These are phyloP conservation scores for Callyntrura guangdongensis DNA, from an alignment of 2,888 invertebrate genomes.

Conservation along the genomic window DNA sequence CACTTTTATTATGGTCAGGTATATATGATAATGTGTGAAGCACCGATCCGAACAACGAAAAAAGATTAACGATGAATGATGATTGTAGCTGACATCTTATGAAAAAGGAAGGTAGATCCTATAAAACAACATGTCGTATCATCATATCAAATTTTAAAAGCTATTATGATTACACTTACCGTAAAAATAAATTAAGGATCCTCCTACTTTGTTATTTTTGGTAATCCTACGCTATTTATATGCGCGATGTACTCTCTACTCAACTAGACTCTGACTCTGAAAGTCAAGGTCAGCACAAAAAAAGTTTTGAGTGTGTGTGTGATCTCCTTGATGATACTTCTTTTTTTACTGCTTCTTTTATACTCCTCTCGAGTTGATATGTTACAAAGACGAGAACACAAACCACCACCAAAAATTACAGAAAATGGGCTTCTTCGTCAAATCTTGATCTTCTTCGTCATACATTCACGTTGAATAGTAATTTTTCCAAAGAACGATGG, in stretches of 20 bases:
- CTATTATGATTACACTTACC: slow-evolving; percentile 65
- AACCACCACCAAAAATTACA: slow-evolving; percentile 24
- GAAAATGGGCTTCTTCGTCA: neutral
- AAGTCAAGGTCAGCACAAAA: slow-evolving; percentile 69
- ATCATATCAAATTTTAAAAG: slow-evolving; percentile 52
- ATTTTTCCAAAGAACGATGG: slow-evolving; percentile 40
- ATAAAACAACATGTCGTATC: neutral
- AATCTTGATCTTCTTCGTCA: slow-evolving; percentile 21
- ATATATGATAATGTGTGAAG: neutral
- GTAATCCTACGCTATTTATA: slow-evolving; percentile 67
- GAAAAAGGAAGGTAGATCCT: neutral
- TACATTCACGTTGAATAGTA: neutral
- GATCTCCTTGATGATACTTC: slow-evolving; percentile 63
- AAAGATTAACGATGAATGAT: neutral
- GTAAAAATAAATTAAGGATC: slow-evolving; percentile 72
- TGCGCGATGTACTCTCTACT: slow-evolving; percentile 2
- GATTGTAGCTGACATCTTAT: slow-evolving; percentile 9
- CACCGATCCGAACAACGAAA: slow-evolving; percentile 49
- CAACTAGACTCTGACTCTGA: neutral
- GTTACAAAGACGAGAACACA: slow-evolving; percentile 22
- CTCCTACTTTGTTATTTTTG: slow-evolving; percentile 54
- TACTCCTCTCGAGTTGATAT: neutral
- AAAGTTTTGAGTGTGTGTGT: slow-evolving; percentile 11
- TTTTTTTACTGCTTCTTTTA: neutral
- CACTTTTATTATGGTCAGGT: neutral